Evolutionary conservation across 2,888 invertebrate species (phyloP), one percentile per base, ranked within the genome.

Genomic region (Drosophila merina): DNA sequence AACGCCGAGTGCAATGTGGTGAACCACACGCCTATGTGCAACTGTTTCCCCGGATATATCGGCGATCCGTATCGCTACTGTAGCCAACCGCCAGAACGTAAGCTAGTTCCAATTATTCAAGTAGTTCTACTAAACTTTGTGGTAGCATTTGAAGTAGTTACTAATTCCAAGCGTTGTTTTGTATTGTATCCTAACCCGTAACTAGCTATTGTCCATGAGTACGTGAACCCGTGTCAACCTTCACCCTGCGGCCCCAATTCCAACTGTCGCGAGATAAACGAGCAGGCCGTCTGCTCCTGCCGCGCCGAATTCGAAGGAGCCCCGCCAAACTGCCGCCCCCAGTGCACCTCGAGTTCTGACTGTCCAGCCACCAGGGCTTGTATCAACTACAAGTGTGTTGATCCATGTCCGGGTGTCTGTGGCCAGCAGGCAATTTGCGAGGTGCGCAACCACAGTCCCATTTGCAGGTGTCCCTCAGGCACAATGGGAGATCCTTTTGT

Each of bases 351-450:
- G 73, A 96, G 95, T 86, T 93, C 94, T 68, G 95, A 96, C 91
- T 96, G 96, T 88, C 79, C 93, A 1, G 93, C 92, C 77, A 92
- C 94, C 80, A 92, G 93, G 88, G 95, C 96, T 12, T 96, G 96
- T 83, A 94, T 94, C 63, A 94, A 94, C 89, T 94, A 94, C 85
- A 95, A 94, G 90, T 96, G 96, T 90, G 91, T 93, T 66, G 94
- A 96, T 88, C 96, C 96, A 2, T 96, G 96, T 80, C 94, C 95
- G 5, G 95, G 95, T 66, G 94, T 95, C 5, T 96, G 96, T 90
- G 96, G 96, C 6, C 89, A 93, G 47, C 94, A 94, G 74, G 95
- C 96, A 0, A 92, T 94, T 67, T 96, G 96, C 87, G 93, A 93
- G 90, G 95, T 96, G 9, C 94, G 95, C 60, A 95, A 96, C 89